phyloP scores from a whole-genome alignment of 64 coral and sea anemone genomes.

The Catalaphyllia jardinei region DNA sequence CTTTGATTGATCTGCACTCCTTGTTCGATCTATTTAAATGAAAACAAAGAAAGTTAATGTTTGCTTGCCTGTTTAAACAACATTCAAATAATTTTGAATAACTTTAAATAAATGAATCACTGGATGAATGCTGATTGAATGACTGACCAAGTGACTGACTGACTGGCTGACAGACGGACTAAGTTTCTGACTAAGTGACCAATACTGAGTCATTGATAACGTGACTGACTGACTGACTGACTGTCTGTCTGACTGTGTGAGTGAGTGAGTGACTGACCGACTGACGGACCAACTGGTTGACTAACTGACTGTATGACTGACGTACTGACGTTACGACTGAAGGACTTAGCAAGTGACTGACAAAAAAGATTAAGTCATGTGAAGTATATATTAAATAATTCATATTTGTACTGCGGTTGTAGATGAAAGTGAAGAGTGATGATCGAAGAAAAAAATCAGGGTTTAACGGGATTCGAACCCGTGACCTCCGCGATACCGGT shows the following conservation, averaged over 20 bases:
- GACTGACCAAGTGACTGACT: background rate
- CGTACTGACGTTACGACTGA: background rate
- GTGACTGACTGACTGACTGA: background rate
- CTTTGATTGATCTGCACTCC: background rate
- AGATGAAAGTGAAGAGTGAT: too few relatives aligned
- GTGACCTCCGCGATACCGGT: too few relatives aligned
- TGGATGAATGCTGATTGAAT: background rate
- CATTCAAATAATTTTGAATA: background rate
- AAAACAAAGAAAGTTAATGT: background rate
- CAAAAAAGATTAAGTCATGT: too few relatives aligned
- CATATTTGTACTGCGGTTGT: too few relatives aligned
- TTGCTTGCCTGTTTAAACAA: background rate
- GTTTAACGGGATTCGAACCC: too few relatives aligned
- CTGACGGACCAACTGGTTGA: background rate
- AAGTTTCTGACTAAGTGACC: too few relatives aligned
- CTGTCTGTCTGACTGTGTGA: background rate
- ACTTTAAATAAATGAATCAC: too few relatives aligned
- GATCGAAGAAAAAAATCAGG: too few relatives aligned
- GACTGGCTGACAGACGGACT: background rate
- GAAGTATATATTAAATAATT: too few relatives aligned
- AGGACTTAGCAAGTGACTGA: background rate
- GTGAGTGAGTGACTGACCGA: background rate
- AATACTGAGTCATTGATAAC: too few relatives aligned
- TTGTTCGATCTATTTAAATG: slow-evolving; percentile 17
- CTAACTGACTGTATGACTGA: background rate